phyloP scores from a whole-genome alignment of 2,888 invertebrate genomes.

The Apodemia duryi region DNA sequence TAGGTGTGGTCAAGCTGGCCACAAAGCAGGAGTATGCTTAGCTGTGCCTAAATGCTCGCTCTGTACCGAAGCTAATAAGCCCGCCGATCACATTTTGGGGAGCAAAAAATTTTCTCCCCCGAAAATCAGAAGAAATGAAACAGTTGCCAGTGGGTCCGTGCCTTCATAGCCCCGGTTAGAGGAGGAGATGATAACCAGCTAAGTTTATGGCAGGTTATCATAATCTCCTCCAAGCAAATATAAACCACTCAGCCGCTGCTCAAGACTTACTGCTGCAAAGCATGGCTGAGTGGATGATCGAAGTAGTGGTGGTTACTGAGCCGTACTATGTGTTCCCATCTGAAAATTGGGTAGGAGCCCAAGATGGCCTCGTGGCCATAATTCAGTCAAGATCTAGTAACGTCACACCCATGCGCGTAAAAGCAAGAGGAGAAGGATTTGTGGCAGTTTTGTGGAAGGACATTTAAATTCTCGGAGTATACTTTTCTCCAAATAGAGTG shows the following conservation, averaged over 20 bases:
- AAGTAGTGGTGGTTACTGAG: background rate
- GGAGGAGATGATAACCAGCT: background rate
- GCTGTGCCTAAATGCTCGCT: background rate
- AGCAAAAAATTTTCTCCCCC: background rate
- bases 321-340: background rate
- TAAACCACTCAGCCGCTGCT: background rate
- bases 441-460: background rate
- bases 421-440: background rate
- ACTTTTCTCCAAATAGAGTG: background rate
- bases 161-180: background rate
- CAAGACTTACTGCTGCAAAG: background rate
- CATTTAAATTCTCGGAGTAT: background rate
- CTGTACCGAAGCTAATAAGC: background rate
- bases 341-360: background rate
- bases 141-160: background rate
- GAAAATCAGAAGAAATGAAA: background rate
- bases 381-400: background rate
- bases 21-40: background rate
- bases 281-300: slow-evolving; percentile 1
- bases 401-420: background rate
- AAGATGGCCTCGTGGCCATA: background rate
- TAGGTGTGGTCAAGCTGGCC: background rate
- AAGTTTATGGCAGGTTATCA: background rate
- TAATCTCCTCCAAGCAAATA: background rate
- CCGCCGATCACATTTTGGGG: background rate